phyloP scores from a whole-genome alignment of 2,888 invertebrate genomes.

The Drosophila kuntzei region DNA sequence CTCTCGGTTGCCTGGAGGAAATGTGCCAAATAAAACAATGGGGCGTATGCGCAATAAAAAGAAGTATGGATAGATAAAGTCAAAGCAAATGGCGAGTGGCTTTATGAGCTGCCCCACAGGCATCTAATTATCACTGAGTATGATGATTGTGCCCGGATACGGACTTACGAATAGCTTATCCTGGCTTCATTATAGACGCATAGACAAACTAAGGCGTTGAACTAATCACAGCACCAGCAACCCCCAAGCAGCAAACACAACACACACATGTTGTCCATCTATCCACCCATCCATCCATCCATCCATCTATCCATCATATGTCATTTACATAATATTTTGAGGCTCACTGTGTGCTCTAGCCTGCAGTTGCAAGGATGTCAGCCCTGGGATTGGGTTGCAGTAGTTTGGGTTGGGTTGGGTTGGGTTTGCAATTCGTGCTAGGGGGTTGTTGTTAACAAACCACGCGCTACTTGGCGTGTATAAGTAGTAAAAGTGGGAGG shows the following conservation, averaged over 20 bases:
- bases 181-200: slow-evolving; percentile 55
- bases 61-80: slow-evolving; percentile 35
- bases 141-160: slow-evolving; percentile 19
- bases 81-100: slow-evolving; percentile 31
- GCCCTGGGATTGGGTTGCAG: slow-evolving; percentile 10
- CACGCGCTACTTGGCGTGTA: slow-evolving; percentile 29
- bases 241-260: slow-evolving; percentile 4
- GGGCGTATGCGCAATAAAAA: slow-evolving; percentile 66
- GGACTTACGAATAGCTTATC: slow-evolving; percentile 17
- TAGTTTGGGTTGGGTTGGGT: too few relatives aligned
- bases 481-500: background rate
- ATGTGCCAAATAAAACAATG: slow-evolving; percentile 52
- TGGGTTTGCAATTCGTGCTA: slow-evolving; percentile 14
- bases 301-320: slow-evolving; percentile 66
- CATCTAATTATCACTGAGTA: slow-evolving; percentile 47
- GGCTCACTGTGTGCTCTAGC: slow-evolving; percentile 40
- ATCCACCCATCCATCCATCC: slow-evolving; percentile 6
- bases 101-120: slow-evolving; percentile 38
- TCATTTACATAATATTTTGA: slow-evolving; percentile 57
- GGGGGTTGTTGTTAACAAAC: slow-evolving; percentile 29
- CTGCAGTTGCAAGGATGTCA: slow-evolving; percentile 45
- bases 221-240: slow-evolving; percentile 44
- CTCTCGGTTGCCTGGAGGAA: slow-evolving; percentile 29
- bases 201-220: slow-evolving; percentile 39
- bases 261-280: slow-evolving; percentile 5